Conservation (phyloP, 2,888 invertebrate genomes). For the Encarsia formosa region DNA sequence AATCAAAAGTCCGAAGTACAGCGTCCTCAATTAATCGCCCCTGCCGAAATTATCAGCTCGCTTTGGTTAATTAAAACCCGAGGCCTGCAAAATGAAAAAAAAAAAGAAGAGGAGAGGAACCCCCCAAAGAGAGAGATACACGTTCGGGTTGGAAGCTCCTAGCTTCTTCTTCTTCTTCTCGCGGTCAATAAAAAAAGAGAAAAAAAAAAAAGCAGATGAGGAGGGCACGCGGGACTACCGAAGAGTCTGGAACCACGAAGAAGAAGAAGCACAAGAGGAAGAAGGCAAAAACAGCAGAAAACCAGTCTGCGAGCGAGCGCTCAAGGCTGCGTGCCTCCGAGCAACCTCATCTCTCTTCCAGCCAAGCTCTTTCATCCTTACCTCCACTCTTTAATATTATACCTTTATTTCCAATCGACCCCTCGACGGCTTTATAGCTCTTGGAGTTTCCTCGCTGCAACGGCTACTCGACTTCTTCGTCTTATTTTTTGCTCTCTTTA, state of each 20-base stretch:
- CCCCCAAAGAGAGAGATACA: slow-evolving; percentile 21
- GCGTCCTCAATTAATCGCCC: no score
- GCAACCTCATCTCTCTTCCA: slow-evolving; percentile 27
- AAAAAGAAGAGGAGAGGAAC: slow-evolving; percentile 13
- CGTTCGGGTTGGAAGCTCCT: no score
- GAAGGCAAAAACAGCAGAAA: slow-evolving; percentile 47
- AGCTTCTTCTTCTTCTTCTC: no score
- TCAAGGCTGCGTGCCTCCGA: slow-evolving; percentile 44
- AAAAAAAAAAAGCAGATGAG: slow-evolving; percentile 9
- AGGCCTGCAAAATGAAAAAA: no score
- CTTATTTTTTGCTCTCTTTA: slow-evolving; percentile 4
- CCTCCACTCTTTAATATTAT: slow-evolving; percentile 23
- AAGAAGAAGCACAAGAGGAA: slow-evolving; percentile 41
- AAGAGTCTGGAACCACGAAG: slow-evolving; percentile 44
- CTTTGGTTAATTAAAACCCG: no score
- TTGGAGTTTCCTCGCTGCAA: background rate
- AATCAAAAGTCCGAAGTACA: no score
- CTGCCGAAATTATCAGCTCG: no score
- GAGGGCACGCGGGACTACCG: slow-evolving; percentile 27
- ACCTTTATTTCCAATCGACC: slow-evolving; percentile 27
- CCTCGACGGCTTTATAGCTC: slow-evolving; percentile 26
- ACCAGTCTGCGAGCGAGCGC: slow-evolving; percentile 51
- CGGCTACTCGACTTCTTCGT: background rate
- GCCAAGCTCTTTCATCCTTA: slow-evolving; percentile 24
- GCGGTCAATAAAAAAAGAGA: background rate